phyloP scores from a whole-genome alignment of 2,888 invertebrate species.

The Drosophila emarginata region DNA sequence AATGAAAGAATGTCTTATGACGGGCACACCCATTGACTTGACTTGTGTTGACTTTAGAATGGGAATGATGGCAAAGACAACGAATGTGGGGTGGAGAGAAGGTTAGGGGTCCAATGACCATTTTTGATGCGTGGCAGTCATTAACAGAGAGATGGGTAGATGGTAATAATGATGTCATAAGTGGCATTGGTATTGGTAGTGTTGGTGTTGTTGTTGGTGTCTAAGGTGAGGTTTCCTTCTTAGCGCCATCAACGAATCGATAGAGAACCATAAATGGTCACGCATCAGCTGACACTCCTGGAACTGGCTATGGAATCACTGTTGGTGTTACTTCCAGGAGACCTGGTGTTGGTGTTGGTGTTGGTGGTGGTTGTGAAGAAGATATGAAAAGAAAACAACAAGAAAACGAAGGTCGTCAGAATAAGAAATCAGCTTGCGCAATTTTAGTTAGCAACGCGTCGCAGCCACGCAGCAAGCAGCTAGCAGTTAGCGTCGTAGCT shows the following conservation, averaged over 20 bases:
- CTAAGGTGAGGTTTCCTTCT: slow-evolving; percentile 63
- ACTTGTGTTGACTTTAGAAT: background rate
- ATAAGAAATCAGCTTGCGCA: slow-evolving; percentile 62
- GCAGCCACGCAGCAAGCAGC: slow-evolving; percentile 8
- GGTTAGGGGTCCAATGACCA: slow-evolving; percentile 13
- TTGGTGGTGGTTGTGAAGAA: slow-evolving; percentile 6
- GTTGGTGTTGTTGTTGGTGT: slow-evolving; percentile 20
- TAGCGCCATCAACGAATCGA: slow-evolving; percentile 43
- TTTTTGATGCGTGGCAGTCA: slow-evolving; percentile 28
- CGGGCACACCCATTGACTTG: slow-evolving; percentile 4
- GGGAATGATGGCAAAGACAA: background rate
- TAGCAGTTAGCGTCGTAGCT: background rate
- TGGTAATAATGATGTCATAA: slow-evolving; percentile 57
- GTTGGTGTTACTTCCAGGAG: slow-evolving; percentile 34
- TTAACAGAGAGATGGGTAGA: slow-evolving; percentile 14
- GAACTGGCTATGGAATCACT: slow-evolving; percentile 18
- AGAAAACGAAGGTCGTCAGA: slow-evolving; percentile 53
- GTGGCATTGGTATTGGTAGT: slow-evolving; percentile 8
- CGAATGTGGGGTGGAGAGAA: background rate
- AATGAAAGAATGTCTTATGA: slow-evolving; percentile 1
- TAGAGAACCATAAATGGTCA: slow-evolving; percentile 66
- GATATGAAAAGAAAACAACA: slow-evolving; percentile 19
- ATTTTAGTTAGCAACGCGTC: slow-evolving; percentile 32
- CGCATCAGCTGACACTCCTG: slow-evolving; percentile 64
- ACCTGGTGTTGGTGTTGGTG: background rate